phyloP scores from a whole-genome alignment of 35 echinoderm and acorn worm species.

The Heliocidaris erythrogramma region DNA sequence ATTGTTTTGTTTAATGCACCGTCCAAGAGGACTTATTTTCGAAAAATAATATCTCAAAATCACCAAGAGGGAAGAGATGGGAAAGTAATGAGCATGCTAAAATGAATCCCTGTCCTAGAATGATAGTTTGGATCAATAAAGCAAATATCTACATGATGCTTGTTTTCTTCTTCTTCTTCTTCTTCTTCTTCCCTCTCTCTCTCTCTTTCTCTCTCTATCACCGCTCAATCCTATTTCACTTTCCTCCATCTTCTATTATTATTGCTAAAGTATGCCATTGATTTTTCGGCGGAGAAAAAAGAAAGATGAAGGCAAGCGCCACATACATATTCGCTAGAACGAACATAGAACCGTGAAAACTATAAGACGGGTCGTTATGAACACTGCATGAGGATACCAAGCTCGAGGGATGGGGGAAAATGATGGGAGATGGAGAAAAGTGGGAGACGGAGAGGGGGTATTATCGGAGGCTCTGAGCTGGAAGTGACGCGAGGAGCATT shows the following conservation, averaged over 20 bases:
- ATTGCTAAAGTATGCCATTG: not conserved
- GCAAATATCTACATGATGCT: too few relatives aligned
- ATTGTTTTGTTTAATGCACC: not conserved
- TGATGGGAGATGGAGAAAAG: not conserved
- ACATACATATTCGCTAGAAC: not conserved
- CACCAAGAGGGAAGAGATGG: not conserved
- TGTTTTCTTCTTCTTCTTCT: too few relatives aligned
- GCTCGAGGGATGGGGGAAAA: not conserved
- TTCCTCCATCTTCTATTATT: not conserved
- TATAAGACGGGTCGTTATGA: too few relatives aligned
- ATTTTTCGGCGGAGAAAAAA: not conserved
- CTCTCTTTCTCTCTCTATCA: not conserved
- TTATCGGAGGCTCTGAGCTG: not conserved
- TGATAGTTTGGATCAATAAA: too few relatives aligned
- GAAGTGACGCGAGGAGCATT: not conserved
- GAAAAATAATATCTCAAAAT: not conserved
- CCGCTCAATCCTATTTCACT: not conserved
- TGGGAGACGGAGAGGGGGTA: not conserved
- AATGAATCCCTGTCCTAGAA: not conserved
- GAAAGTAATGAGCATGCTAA: not conserved
- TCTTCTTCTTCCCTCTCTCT: too few relatives aligned
- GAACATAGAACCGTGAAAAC: not conserved
- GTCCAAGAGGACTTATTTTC: not conserved
- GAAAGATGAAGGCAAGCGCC: not conserved
- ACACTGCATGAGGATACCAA: too few relatives aligned